Evolutionary conservation across 2,113 vertebrate species (phyloP), one percentile per base, ranked within the genome.

Genomic region (Genyomyrus donnyi): DNA sequence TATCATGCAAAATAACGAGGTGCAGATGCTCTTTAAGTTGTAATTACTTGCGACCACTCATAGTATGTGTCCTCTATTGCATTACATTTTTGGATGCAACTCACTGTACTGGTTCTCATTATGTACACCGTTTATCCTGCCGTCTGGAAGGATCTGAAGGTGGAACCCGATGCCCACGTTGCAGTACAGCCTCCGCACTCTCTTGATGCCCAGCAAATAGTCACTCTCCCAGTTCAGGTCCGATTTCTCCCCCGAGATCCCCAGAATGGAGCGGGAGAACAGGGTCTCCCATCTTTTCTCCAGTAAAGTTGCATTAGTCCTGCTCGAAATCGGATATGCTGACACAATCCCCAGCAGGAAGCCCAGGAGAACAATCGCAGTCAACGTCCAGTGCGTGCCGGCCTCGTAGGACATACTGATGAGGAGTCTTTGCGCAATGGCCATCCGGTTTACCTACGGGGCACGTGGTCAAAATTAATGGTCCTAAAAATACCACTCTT

Each of bases 161-260:
- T 99, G 98, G 95, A 98, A 99, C 94, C 98, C 98, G 94, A 99
- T 99, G 96, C 98, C 98, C 95, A 99, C 97, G 95, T 99, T 99
- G 97, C 98, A 99, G 96, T 99, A 99, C 91, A 99, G 97, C 91
- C 97, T 96, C 93, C 97, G 96, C 94, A 97, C 97, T 94, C 98
- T 94, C 95, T 98, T 99, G 96, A 99, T 98, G 93, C 98, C 98
- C 95, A 97, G 96, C 96, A 99, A 96, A 94, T 99, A 99, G 96
- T 98, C 97, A 91, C 95, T 98, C 94, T 98, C 97, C 98, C 98
- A 99, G 93, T 96, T 98, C 92, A 96, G 95, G 91, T 97, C 96
- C 88, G 97, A 95, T 88, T 96, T 96, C 91, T 96, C 96, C 92
- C 97, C 97, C 56, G 95, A 94, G 90, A 98, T 96, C 88, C 97